These are phyloP conservation scores for Neelides folsomi DNA, from an alignment of 2,888 invertebrate species.

Conservation along the genomic window DNA sequence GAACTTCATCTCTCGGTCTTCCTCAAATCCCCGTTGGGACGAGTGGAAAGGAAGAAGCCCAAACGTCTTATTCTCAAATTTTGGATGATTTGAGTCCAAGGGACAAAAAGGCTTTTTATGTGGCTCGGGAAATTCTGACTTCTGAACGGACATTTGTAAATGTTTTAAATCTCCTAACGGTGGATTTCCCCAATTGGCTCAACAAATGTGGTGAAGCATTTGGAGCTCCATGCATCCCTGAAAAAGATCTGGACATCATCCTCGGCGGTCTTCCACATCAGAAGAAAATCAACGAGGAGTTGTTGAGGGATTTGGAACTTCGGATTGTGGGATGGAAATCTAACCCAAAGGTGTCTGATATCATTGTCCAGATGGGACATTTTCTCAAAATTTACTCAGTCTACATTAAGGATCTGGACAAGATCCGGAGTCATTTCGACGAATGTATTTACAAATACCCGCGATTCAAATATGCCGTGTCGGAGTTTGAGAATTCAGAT, in stretches of 20 bases:
- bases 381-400: slow-evolving; percentile 46
- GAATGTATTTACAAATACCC: slow-evolving; percentile 42
- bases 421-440: slow-evolving; percentile 41
- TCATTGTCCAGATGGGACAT: slow-evolving; percentile 47
- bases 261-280: slow-evolving; percentile 44
- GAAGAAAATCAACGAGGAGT: slow-evolving; percentile 43
- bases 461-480: slow-evolving; percentile 40
- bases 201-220: slow-evolving; percentile 34
- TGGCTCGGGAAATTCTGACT: slow-evolving; percentile 44
- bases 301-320: slow-evolving; percentile 42
- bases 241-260: slow-evolving; percentile 41
- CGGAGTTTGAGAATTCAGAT: slow-evolving; percentile 37
- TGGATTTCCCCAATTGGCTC: slow-evolving; percentile 41
- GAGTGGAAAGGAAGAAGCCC: slow-evolving; percentile 11
- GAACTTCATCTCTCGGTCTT: too few species aligned
- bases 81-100: slow-evolving; percentile 21
- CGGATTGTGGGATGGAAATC: slow-evolving; percentile 42
- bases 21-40: too few species aligned
- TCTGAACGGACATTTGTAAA: slow-evolving; percentile 46
- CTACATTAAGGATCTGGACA: slow-evolving; percentile 45
- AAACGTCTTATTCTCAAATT: slow-evolving; percentile 22
- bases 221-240: slow-evolving; percentile 38
- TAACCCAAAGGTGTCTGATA: slow-evolving; percentile 42
- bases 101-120: slow-evolving; percentile 40
- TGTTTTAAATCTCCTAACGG: slow-evolving; percentile 43